These are phyloP conservation scores for Coryphaenoides rupestris DNA, from an alignment of 2,113 vertebrate genomes.

Conservation along the genomic window DNA sequence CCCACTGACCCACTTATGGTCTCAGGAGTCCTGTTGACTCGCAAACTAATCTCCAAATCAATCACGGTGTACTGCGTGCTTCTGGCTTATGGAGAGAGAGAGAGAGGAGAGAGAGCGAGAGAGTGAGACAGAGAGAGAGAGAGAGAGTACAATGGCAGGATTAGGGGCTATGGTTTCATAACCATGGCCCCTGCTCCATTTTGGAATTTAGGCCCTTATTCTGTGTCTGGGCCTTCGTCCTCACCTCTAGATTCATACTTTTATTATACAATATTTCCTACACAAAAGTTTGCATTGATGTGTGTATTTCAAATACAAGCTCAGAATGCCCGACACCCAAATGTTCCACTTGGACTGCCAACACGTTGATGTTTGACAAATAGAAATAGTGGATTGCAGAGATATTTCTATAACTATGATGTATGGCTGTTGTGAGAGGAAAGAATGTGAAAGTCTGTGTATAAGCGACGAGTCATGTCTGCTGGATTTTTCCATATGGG, in stretches of 20 bases:
- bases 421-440: not conserved
- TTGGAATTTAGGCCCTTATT: slow-evolving; percentile 14
- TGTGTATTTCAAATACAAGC: not conserved
- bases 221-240: slow-evolving; percentile 6
- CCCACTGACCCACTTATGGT: slow-evolving; percentile 37
- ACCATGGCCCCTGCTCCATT: slow-evolving; percentile 12
- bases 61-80: slow-evolving; percentile 28
- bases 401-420: not conserved
- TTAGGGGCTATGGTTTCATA: slow-evolving; percentile 41
- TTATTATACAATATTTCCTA: slow-evolving; percentile 4
- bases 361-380: not conserved
- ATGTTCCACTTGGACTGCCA: not conserved
- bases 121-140: too few relatives aligned
- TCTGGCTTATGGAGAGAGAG: slow-evolving; percentile 34
- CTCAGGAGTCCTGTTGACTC: slow-evolving; percentile 15
- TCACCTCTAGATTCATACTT: not conserved
- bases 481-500: not conserved
- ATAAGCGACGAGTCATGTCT: not conserved
- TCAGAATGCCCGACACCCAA: not conserved
- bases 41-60: slow-evolving; percentile 32
- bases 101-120: too few relatives aligned
- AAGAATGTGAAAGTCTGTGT: not conserved
- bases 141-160: slow-evolving; percentile 24
- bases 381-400: not conserved
- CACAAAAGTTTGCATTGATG: not conserved